Conservation (phyloP, 2,797 vertebrate species). For the Parambassis ranga region DNA sequence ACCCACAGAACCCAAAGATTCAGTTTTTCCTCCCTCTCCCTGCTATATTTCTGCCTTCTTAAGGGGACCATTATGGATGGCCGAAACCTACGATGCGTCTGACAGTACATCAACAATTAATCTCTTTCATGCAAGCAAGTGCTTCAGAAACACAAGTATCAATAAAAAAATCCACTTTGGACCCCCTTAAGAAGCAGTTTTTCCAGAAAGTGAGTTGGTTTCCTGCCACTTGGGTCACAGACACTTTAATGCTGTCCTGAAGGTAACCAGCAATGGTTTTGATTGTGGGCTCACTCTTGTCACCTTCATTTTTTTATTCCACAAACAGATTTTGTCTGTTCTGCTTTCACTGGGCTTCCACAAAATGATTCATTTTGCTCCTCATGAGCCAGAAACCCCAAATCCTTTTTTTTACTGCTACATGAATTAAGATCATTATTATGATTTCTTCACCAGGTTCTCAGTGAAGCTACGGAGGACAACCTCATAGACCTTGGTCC, state of each 20-base stretch:
- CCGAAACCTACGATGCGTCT: too few species aligned
- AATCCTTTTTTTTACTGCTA: background rate
- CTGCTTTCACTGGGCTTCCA: conserved; percentile 1
- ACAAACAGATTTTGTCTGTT: background rate
- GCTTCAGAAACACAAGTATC: background rate
- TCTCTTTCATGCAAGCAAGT: background rate
- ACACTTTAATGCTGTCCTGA: conserved; percentile 54
- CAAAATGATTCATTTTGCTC: conserved; percentile 21
- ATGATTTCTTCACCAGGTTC: conserved; percentile 79
- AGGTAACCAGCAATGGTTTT: conserved; percentile 27
- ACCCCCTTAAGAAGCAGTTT: conserved; percentile 63
- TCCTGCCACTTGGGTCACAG: background rate
- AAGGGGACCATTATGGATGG: conserved; percentile 47
- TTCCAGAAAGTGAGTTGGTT: conserved; percentile 14
- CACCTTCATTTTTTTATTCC: background rate
- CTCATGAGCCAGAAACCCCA: conserved; percentile 3
- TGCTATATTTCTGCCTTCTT: conserved; percentile 48
- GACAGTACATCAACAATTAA: background rate
- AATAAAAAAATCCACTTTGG: background rate
- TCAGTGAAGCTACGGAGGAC: conserved; percentile 94
- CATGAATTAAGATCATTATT: background rate
- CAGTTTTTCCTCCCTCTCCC: conserved; percentile 9
- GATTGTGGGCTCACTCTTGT: background rate
- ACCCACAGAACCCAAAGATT: conserved; percentile 12
- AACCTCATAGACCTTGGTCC: conserved; percentile 98